These are phyloP conservation scores for Phoeniculus purpureus DNA, from an alignment of 2,797 vertebrate genomes.

Conservation along the genomic window DNA sequence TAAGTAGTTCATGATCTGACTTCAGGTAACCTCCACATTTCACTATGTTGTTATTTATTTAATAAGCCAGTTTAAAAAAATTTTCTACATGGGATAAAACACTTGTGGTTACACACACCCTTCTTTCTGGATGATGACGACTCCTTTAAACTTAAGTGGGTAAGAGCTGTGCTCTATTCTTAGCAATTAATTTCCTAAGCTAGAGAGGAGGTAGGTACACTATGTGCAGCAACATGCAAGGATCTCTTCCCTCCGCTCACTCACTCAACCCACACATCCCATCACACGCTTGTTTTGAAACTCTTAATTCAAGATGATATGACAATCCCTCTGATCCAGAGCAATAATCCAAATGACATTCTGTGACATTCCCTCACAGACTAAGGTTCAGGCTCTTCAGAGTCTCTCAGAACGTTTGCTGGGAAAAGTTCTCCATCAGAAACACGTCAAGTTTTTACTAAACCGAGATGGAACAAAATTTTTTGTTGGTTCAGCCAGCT, in stretches of 20 bases:
- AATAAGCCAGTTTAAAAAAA: not conserved
- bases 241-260: not conserved
- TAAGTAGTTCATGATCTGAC: constrained; percentile 6
- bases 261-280: not conserved
- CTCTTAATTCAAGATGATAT: not conserved
- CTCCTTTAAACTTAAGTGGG: not conserved
- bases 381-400: not conserved
- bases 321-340: not conserved
- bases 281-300: not conserved
- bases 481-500: not conserved
- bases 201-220: not conserved
- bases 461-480: not conserved
- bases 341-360: not conserved
- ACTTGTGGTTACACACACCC: not conserved
- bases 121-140: not conserved
- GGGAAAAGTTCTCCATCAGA: not conserved
- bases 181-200: not conserved
- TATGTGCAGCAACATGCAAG: not conserved
- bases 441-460: not conserved
- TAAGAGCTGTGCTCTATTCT: not conserved
- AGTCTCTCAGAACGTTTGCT: not conserved
- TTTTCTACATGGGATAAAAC: not conserved
- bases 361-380: not conserved
- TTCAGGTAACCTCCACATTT: constrained; percentile 1
- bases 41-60: not conserved